Percentiles rank a stretch among this genome's conserved stretches.
phyloP scores from a whole-genome alignment of 2,797 vertebrate genomes.

The Parotocinclus haroldoi region DNA sequence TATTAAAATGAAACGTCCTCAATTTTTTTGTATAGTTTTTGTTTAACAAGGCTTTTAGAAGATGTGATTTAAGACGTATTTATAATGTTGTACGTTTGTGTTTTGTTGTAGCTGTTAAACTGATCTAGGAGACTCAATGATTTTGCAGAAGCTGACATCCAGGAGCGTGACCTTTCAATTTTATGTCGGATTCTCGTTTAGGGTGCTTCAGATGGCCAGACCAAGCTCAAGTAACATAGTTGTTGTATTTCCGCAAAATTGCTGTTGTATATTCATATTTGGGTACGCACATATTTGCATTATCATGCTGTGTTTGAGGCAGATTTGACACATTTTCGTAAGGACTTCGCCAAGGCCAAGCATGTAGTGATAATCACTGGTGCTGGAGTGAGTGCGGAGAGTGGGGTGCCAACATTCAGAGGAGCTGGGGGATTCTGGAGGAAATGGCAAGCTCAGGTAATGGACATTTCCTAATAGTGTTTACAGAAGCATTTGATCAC shows the following conservation, averaged over 20 bases:
- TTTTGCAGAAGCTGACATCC: constrained; percentile 50
- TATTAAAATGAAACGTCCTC: too few species aligned
- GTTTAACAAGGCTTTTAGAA: too few species aligned
- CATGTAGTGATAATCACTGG: constrained; percentile 88
- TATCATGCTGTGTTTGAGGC: not conserved
- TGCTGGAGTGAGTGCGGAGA: constrained; percentile 91
- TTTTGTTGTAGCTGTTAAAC: constrained; percentile 12
- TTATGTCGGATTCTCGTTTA: constrained; percentile 40
- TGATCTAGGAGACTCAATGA: constrained; percentile 51
- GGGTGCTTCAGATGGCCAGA: constrained; percentile 55
- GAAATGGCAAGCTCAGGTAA: constrained; percentile 90
- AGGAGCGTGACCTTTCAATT: constrained; percentile 47
- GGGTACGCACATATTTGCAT: constrained; percentile 29
- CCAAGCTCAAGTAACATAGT: constrained; percentile 65
- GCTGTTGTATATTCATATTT: constrained; percentile 60
- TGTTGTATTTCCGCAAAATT: not conserved
- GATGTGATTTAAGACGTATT: too few species aligned
- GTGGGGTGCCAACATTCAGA: constrained; percentile 91
- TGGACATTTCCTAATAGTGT: not conserved
- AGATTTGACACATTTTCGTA: constrained; percentile 85
- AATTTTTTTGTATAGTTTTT: too few species aligned
- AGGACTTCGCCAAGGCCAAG: constrained; percentile 83
- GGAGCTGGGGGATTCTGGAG: constrained; percentile 93
- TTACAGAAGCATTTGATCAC: too few species aligned
- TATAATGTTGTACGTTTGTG: not conserved